These are phyloP conservation scores for Chrysomela aeneicollis DNA, from an alignment of 2,888 invertebrate species.

Conservation along the genomic window DNA sequence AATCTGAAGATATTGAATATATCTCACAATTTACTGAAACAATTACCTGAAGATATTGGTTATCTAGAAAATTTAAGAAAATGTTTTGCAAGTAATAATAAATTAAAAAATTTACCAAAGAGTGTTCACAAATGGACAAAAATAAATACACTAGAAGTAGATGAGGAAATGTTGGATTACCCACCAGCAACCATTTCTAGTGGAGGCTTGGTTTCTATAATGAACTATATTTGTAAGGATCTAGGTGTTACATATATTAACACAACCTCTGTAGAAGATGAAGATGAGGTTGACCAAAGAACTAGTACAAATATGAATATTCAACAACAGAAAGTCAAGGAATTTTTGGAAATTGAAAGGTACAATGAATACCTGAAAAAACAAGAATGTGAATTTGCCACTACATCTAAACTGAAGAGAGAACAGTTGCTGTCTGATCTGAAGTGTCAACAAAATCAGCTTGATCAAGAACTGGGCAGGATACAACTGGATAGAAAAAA, in stretches of 20 bases:
- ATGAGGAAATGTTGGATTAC: constrained; percentile 69
- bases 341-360: constrained; percentile 68
- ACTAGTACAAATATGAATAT: constrained; percentile 40
- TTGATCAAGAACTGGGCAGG: constrained; percentile 73
- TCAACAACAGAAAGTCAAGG: constrained; percentile 65
- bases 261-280: neutral
- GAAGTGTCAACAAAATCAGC: constrained; percentile 69
- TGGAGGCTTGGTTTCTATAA: constrained; percentile 70
- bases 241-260: neutral
- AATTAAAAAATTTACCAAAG: constrained; percentile 69
- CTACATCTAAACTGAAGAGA: constrained; percentile 69
- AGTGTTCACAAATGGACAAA: constrained; percentile 72
- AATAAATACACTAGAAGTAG: constrained; percentile 69
- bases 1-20: constrained; percentile 74
- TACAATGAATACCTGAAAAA: constrained; percentile 70
- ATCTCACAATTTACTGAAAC: constrained; percentile 73
- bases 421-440: constrained; percentile 67
- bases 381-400: constrained; percentile 72
- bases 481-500: constrained; percentile 73
- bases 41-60: constrained; percentile 70
- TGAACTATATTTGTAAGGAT: constrained; percentile 68
- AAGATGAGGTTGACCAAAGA: constrained; percentile 3
- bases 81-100: constrained; percentile 68
- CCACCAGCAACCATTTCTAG: constrained; percentile 70
- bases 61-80: constrained; percentile 68